Conservation (phyloP, 2,888 invertebrate species). For the Netelia fuscicornis region DNA sequence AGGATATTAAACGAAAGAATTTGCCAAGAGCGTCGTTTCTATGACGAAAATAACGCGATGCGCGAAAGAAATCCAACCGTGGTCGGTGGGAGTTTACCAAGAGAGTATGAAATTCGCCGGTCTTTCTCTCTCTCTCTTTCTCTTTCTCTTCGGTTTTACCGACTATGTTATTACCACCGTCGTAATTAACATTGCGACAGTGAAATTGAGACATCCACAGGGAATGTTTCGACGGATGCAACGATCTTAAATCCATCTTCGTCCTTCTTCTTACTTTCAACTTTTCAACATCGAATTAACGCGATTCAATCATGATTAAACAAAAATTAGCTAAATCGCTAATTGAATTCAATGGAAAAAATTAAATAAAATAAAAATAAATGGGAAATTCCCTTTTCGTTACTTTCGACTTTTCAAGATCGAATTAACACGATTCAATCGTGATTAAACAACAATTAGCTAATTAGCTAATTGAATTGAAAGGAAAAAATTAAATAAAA, state of each 20-base stretch:
- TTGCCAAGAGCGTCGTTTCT: conserved; percentile 8
- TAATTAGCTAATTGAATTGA: too few species aligned
- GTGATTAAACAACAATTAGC: too few species aligned
- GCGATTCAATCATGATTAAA: too few species aligned
- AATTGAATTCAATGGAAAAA: too few species aligned
- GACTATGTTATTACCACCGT: conserved; percentile 30
- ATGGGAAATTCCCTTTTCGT: neutral
- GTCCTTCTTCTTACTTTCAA: neutral
- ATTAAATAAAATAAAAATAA: too few species aligned
- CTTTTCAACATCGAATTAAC: too few species aligned
- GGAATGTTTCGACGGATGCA: neutral
- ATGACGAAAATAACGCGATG: conserved; percentile 28
- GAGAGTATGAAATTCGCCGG: conserved; percentile 44
- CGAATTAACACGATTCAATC: too few species aligned
- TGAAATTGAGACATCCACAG: conserved; percentile 43
- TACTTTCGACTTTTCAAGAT: neutral
- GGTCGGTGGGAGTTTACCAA: neutral
- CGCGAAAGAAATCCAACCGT: conserved; percentile 11
- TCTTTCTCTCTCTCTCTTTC: conserved; percentile 8
- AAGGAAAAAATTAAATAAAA: too few species aligned
- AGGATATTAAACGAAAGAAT: neutral
- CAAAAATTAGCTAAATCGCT: too few species aligned
- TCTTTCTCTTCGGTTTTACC: neutral
- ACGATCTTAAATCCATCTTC: neutral
- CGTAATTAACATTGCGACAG: conserved; percentile 59